Conservation (phyloP, 2,797 vertebrate genomes). For the Diglossa cyanea region DNA sequence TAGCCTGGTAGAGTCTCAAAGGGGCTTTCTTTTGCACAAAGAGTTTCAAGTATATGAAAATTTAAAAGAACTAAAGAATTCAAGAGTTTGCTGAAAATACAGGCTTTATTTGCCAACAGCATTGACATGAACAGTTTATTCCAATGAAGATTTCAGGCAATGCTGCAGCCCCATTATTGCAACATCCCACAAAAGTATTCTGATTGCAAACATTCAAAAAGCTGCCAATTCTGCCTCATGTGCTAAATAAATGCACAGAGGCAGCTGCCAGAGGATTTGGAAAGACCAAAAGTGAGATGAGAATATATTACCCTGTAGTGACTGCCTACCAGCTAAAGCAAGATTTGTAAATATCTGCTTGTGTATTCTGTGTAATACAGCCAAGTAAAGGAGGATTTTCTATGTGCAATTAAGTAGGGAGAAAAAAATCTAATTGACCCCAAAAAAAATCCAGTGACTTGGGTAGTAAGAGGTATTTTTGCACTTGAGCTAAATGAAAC, state of each 20-base stretch:
- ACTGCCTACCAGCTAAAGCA: neutral
- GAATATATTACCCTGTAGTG: neutral
- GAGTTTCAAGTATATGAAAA: neutral
- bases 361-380: neutral
- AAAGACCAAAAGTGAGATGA: neutral
- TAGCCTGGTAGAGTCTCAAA: neutral
- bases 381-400: neutral
- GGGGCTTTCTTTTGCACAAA: neutral
- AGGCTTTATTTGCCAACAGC: neutral
- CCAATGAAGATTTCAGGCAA: neutral
- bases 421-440: rapidly evolving
- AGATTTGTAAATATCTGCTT: neutral
- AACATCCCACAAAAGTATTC: neutral
- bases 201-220: neutral
- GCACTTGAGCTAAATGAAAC: neutral
- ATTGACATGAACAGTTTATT: neutral
- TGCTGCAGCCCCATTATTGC: neutral
- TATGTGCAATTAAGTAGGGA: neutral
- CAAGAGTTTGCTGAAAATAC: neutral
- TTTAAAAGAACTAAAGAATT: neutral
- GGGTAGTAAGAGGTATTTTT: neutral
- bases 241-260: neutral
- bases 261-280: neutral
- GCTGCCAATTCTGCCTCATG: neutral
- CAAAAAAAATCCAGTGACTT: neutral